Percentiles rank a stretch among this genome's conserved stretches.
Conservation (phyloP, 2,113 vertebrate genomes). For the Leptocoma aspasia region DNA sequence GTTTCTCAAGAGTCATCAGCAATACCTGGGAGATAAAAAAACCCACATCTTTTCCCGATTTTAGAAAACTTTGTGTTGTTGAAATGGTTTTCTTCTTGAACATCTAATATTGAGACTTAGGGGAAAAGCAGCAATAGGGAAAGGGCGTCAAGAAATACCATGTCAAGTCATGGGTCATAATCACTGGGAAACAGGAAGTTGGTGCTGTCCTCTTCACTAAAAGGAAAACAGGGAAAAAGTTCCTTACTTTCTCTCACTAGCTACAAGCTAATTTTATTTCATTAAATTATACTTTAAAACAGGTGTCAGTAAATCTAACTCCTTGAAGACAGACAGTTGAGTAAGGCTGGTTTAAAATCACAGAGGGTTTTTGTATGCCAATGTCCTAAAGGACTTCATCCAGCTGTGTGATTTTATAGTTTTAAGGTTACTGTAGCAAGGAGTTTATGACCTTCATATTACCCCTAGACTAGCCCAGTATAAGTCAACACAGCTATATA, state of each 20-base stretch:
- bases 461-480: neutral
- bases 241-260: neutral
- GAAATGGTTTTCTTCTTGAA: neutral
- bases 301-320: neutral
- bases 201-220: neutral
- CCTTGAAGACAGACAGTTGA: neutral
- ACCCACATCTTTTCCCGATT: rapidly evolving
- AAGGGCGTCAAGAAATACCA: neutral
- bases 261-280: neutral
- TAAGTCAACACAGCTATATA: neutral
- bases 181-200: neutral
- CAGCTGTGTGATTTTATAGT: neutral
- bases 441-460: neutral
- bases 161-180: neutral
- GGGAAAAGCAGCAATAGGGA: neutral
- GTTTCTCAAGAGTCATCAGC: neutral
- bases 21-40: neutral
- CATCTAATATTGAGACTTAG: neutral
- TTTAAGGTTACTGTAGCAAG: neutral
- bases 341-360: neutral
- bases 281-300: neutral
- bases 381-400: neutral
- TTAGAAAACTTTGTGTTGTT: neutral
- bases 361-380: neutral
- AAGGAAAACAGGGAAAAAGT: neutral